Evolutionary conservation across 2,888 invertebrate genomes (phyloP).

Genomic region (Agapostemon virescens): DNA sequence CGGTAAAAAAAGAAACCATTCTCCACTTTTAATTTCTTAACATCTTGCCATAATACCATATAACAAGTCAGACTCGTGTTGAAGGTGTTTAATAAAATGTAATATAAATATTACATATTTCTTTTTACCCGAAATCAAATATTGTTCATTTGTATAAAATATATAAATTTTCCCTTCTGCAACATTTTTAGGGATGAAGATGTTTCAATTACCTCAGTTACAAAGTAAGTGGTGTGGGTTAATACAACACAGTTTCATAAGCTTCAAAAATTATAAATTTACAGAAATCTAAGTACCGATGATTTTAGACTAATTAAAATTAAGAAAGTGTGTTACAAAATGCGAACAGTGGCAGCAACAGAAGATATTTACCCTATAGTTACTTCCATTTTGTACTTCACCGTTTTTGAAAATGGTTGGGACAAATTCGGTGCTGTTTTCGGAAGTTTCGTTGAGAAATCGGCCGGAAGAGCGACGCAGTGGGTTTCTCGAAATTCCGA

Average conservation of each 20-base stretch:
- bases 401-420: background rate
- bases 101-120: too few species aligned
- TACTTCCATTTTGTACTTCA: background rate
- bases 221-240: too few species aligned
- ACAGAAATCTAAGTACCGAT: background rate
- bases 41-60: too few species aligned
- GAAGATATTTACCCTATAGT: background rate
- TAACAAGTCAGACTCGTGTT: too few species aligned
- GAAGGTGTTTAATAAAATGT: too few species aligned
- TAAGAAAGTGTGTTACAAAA: background rate
- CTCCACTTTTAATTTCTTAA: background rate
- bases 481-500: slow-evolving; percentile 18
- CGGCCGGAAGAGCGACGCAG: background rate
- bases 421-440: background rate
- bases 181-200: too few species aligned
- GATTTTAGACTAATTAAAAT: background rate
- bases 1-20: background rate
- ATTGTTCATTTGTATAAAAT: too few species aligned
- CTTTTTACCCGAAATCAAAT: too few species aligned
- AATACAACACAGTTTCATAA: too few species aligned
- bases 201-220: too few species aligned
- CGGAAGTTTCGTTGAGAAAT: background rate
- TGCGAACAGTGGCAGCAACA: background rate
- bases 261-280: background rate
- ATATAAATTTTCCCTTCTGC: too few species aligned